phyloP scores from a whole-genome alignment of 2,888 invertebrate genomes.

The Protonemura montana region DNA sequence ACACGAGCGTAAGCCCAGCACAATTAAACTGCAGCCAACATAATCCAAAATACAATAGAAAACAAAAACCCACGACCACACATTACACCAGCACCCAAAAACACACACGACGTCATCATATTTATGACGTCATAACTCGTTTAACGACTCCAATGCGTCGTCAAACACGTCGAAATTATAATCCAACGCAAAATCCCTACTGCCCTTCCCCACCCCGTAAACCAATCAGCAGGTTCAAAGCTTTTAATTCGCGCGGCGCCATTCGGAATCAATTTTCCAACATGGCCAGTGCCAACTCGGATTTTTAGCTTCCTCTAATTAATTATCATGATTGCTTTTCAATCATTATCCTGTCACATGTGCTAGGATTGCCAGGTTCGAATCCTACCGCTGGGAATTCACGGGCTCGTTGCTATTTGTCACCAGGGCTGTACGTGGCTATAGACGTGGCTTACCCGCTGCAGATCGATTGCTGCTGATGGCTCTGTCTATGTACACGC shows the following conservation, averaged over 20 bases:
- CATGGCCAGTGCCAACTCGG: background rate
- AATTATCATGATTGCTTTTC: background rate
- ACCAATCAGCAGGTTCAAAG: background rate
- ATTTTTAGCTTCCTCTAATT: background rate
- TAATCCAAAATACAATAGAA: background rate
- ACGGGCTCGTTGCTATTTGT: background rate
- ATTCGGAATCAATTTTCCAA: background rate
- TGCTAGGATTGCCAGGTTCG: background rate
- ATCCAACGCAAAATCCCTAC: background rate
- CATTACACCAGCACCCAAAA: background rate
- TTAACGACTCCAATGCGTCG: background rate
- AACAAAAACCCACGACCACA: background rate
- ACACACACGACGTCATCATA: background rate
- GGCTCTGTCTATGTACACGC: background rate
- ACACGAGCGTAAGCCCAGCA: background rate
- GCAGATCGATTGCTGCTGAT: background rate
- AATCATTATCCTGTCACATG: background rate
- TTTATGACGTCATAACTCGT: conserved; percentile 2
- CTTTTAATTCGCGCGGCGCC: background rate
- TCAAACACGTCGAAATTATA: background rate
- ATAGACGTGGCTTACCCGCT: background rate
- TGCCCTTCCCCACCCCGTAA: background rate
- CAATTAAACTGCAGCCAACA: background rate
- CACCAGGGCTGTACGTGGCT: background rate
- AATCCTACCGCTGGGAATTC: background rate